A percentile compares a stretch with the other conserved stretches of the same genome.
These are phyloP conservation scores for Sprattus sprattus DNA, from an alignment of 2,113 vertebrate species.

Conservation along the genomic window DNA sequence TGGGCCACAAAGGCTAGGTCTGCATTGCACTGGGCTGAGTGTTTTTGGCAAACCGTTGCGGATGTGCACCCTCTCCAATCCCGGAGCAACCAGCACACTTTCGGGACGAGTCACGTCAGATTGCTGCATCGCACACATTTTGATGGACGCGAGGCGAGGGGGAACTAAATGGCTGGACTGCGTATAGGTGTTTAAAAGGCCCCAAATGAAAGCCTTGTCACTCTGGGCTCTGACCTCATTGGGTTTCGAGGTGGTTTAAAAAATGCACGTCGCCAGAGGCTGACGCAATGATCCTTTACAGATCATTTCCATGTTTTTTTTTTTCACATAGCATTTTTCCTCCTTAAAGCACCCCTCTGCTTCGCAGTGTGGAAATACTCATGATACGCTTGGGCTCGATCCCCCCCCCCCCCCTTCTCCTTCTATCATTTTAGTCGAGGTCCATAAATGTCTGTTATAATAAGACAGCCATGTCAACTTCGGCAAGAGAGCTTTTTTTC, in stretches of 20 bases:
- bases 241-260: conserved; percentile 49
- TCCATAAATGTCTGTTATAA: conserved; percentile 52
- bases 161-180: not conserved
- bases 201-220: conserved; percentile 47
- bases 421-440: conserved; percentile 41
- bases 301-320: conserved; percentile 50
- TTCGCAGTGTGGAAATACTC: conserved; percentile 43
- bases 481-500: conserved; percentile 48
- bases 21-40: not conserved
- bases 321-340: not conserved
- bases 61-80: conserved; percentile 1
- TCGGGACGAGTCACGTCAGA: not conserved
- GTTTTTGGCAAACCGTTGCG: not conserved
- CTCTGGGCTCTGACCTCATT: conserved; percentile 57
- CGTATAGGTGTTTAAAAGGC: conserved; percentile 50
- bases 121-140: not conserved
- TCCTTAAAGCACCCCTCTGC: conserved; percentile 17
- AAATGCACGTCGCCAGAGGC: conserved; percentile 51
- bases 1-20: not conserved
- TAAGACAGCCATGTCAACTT: conserved; percentile 41
- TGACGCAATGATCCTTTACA: conserved; percentile 54
- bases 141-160: not conserved
- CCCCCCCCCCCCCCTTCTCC: conserved; percentile 32
- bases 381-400: conserved; percentile 38
- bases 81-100: not conserved